Base-by-base conservation (phyloP, 2,888 invertebrate genomes). In the Epirrhoe tristata region DNA sequence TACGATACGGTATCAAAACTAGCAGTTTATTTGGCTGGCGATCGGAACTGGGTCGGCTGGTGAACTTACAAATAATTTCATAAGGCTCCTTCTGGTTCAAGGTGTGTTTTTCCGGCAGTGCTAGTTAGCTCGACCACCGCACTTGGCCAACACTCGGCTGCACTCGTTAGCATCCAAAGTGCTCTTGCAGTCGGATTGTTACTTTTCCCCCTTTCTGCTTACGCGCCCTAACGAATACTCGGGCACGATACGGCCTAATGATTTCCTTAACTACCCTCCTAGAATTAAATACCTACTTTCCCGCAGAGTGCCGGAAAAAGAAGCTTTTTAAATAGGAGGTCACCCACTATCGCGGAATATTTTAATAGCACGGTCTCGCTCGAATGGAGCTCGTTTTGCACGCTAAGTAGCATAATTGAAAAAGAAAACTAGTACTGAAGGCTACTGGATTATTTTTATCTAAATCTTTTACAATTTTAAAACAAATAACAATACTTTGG, bases 151-250 rank as follows among this genome's bases (percentile, higher is more conserved):
- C 81, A 72, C 85, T 87, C 76, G 73, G 80, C 85, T 81, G 80
- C 84, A 85, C 89, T 90, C 83, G 86, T 85, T 84, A 86, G 77
- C 75, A 80, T 84, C 80, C 82, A 79, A 71, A 89, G 89, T 77
- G 79, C 84, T 75, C 86, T 87, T 78, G 77, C 78, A 74, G 70
- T 76, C 73, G 77, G 84, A 84, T 87, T 85, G 89, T 89, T 88
- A 87, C 85, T 84, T 84, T 81, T 76, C 75, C 74, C 67, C 68
- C 74, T 59, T 51, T 57, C 60, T 60, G 61, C 76, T 71, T 72
- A 72, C 75, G 59, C 58, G 67, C 67, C 70, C 73, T 74, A 72
- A 70, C 66, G 72, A 78, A 75, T 77, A 75, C 77, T 79, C 74
- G 70, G 65, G 71, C 75, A 77, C 77, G 74, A 80, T 81, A 82